Conservation (phyloP, 2,797 vertebrate genomes). For the Diplodus sargus region DNA sequence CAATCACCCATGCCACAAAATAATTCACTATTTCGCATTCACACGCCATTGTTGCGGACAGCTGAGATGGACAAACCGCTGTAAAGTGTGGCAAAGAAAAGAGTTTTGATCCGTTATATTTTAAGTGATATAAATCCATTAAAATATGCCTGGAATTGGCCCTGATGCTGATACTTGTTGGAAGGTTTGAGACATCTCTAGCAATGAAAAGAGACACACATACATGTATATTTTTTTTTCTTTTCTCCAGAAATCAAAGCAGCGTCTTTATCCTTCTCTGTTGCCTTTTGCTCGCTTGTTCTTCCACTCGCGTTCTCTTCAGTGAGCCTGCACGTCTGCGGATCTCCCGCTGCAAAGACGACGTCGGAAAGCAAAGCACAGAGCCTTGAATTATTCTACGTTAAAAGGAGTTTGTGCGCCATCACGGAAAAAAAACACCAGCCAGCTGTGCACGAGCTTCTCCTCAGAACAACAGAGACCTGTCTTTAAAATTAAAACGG, state of each 20-base stretch:
- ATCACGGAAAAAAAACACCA: not conserved
- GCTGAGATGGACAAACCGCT: no score
- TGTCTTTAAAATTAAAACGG: no score
- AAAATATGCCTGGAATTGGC: not conserved
- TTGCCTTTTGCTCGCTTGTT: constrained; percentile 35
- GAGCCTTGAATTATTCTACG: constrained; percentile 49
- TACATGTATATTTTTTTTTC: not conserved
- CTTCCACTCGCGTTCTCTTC: constrained; percentile 27
- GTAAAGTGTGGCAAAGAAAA: not conserved
- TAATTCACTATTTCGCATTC: no score
- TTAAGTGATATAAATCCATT: not conserved
- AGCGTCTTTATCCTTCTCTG: constrained; percentile 3
- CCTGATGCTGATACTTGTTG: not conserved
- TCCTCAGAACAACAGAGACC: constrained; percentile 3
- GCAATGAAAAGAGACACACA: constrained; percentile 3
- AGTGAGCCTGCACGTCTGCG: constrained; percentile 20
- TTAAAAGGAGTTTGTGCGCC: constrained; percentile 36
- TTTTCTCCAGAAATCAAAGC: constrained; percentile 29
- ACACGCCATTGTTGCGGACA: no score
- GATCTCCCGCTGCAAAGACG: constrained; percentile 37
- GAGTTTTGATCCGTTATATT: no score
- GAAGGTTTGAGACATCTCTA: not conserved
- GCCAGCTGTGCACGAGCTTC: constrained; percentile 18
- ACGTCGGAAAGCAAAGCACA: constrained; percentile 46
- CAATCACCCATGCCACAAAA: no score